Evolutionary conservation across 2,797 vertebrate species (phyloP).

Genomic region (Pangasius macronema): DNA sequence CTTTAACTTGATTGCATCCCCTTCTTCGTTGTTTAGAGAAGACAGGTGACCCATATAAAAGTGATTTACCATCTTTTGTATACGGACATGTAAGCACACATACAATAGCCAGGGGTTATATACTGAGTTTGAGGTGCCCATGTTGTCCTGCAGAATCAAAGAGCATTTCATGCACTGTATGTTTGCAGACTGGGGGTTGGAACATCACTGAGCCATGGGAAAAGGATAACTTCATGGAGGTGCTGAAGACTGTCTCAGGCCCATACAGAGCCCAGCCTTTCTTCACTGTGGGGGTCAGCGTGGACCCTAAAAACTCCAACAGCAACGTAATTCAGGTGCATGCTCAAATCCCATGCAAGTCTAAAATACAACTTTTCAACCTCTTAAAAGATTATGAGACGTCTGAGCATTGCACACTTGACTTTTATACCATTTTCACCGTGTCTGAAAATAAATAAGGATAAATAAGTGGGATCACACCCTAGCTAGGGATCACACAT

Average conservation of each 20-base stretch:
- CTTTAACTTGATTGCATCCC: slow-evolving; percentile 11
- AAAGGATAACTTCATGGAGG: slow-evolving; percentile 92
- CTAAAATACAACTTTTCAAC: background rate
- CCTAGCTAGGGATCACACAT: background rate
- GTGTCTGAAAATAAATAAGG: background rate
- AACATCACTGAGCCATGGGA: slow-evolving; percentile 91
- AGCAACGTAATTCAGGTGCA: slow-evolving; percentile 93
- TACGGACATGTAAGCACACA: background rate
- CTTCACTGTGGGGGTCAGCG: slow-evolving; percentile 88
- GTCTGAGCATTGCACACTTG: background rate
- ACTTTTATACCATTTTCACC: background rate
- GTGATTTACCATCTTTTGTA: background rate
- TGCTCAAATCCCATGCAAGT: background rate
- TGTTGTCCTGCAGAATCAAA: background rate
- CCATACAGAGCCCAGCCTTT: slow-evolving; percentile 91
- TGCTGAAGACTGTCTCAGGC: slow-evolving; percentile 90
- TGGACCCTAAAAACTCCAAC: slow-evolving; percentile 95
- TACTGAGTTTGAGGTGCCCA: background rate
- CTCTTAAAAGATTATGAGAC: background rate
- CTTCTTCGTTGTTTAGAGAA: background rate
- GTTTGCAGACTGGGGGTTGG: slow-evolving; percentile 88
- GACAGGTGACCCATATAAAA: slow-evolving; percentile 1
- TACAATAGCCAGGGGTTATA: background rate
- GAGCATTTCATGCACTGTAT: slow-evolving; percentile 1
- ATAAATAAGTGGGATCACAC: background rate